Base-by-base conservation (phyloP, 2,888 invertebrate genomes). In the Molanna angustata region DNA sequence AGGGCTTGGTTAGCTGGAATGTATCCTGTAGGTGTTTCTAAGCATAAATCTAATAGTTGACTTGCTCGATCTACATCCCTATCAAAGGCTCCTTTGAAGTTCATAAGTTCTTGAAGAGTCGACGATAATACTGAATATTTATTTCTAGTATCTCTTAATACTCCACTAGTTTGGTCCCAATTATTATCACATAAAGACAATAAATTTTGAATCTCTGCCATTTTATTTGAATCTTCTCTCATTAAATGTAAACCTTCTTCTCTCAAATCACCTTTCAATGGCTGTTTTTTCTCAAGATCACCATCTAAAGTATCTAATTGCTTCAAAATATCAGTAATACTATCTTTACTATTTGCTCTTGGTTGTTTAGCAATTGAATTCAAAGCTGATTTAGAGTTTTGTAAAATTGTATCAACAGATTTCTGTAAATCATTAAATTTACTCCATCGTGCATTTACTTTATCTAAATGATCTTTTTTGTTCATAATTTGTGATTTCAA, bases 151-250 rank as follows among this genome's bases (percentile, higher is more conserved):
- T 89, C 88, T 49, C 81, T 80, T 17, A 92, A 80, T 47, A 83
- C 77, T 60, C 89, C 86, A 46, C 85, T 85, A 1, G 89, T 74
- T 68, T 86, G 85, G 65, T 91, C 91, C 83, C 89, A 93, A 60
- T 85, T 85, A 49, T 85, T 82, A 64, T 93, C 92, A 35, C 90
- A 81, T 1, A 86, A 80, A 1, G 90, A 78, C 1, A 94, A 70
- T 41, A 85, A 84, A 61, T 88, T 88, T 69, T 94, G 93, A 54
- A 93, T 85, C 1, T 83, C 81, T 0, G 88, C 84, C 69, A 88
- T 85, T 61, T 88, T 88, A 46, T 84, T 80, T 64, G 89, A 85
- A 70, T 94, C 88, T 72, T 89, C 86, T 65, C 88, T 84, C 83
- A 92, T 84, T 59, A 92, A 70, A 62, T 85, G 79, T 49, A 88